Conservation (phyloP, 2,888 invertebrate species). For the Lysandra bellargus region DNA sequence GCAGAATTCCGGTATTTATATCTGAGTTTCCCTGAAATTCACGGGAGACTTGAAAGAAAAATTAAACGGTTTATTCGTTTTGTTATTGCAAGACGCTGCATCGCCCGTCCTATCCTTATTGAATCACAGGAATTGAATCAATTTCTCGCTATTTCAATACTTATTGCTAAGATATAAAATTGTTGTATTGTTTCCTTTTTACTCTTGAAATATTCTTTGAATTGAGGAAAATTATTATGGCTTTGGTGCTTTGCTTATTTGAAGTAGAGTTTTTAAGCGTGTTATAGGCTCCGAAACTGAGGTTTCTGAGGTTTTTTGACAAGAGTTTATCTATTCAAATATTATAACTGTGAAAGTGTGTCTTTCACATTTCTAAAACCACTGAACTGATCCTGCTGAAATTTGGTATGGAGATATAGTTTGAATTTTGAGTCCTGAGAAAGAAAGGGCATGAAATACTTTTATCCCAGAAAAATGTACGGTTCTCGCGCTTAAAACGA, state of each 20-base stretch:
- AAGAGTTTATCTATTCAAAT: background rate
- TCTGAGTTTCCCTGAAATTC: background rate
- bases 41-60: slow-evolving; percentile 16
- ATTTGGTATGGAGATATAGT: too few relatives aligned
- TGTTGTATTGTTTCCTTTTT: slow-evolving; percentile 1
- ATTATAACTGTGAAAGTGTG: too few relatives aligned
- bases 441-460: too few relatives aligned
- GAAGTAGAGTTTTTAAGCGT: background rate
- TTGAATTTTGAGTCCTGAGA: too few relatives aligned
- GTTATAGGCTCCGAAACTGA: background rate
- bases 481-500: too few relatives aligned
- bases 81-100: slow-evolving; percentile 26
- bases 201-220: background rate
- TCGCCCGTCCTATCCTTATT: slow-evolving; percentile 24
- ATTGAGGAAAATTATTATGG: background rate
- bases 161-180: slow-evolving; percentile 15
- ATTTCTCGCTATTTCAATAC: slow-evolving; percentile 21
- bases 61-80: slow-evolving; percentile 25
- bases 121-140: slow-evolving; percentile 29
- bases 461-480: too few relatives aligned
- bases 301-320: background rate
- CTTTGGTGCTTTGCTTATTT: background rate
- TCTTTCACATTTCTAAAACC: too few relatives aligned
- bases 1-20: slow-evolving; percentile 12
- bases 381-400: too few relatives aligned